A percentile compares a stretch with the other conserved stretches of the same genome.
These are phyloP conservation scores for Tympanuchus pallidicinctus DNA, from an alignment of 2,113 vertebrate genomes.

Conservation along the genomic window DNA sequence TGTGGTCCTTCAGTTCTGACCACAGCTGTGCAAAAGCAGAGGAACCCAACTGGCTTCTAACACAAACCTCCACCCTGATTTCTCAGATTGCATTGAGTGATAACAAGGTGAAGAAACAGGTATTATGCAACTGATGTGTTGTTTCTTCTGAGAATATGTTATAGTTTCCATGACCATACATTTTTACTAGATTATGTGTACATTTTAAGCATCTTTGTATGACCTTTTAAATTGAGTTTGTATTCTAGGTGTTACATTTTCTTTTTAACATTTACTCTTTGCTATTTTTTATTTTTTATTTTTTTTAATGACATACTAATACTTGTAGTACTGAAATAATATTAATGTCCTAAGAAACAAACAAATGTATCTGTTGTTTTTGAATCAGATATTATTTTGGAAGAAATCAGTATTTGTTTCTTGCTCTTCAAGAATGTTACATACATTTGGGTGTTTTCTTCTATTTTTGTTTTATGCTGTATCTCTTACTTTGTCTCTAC, in stretches of 20 bases:
- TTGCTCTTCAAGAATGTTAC: not conserved
- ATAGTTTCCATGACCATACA: not conserved
- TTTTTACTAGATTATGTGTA: not conserved
- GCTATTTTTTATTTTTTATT: not conserved
- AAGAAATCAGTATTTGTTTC: not conserved
- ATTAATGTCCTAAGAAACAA: not conserved
- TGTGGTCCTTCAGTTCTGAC: no score
- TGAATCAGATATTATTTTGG: not conserved
- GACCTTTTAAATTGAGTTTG: not conserved
- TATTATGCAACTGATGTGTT: not conserved
- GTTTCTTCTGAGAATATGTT: not conserved
- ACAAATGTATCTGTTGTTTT: not conserved
- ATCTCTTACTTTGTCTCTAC: not conserved
- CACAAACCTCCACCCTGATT: not conserved
- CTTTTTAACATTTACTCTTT: not conserved
- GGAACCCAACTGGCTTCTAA: not conserved
- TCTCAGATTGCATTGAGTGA: not conserved
- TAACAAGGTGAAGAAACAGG: not conserved
- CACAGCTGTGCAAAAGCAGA: no score
- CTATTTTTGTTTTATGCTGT: not conserved
- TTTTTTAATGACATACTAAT: not conserved
- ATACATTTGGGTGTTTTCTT: not conserved
- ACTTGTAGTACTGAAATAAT: not conserved
- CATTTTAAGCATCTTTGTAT: not conserved
- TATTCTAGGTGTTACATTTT: not conserved